Evolutionary conservation across 2,888 invertebrate species (phyloP).

Genomic region (Molanna angustata): DNA sequence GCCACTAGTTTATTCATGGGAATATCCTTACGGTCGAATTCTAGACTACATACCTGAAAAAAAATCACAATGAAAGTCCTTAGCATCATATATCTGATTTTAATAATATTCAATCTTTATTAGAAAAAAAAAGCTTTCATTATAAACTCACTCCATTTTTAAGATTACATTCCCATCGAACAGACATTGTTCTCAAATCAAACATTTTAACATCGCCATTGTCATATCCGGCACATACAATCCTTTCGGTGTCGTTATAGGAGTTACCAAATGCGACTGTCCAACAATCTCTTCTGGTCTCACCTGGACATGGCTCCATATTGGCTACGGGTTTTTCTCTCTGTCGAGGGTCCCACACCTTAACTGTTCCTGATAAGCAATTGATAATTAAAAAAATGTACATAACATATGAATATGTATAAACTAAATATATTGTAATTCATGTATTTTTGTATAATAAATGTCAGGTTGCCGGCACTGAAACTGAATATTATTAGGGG

Average conservation of each 20-base stretch:
- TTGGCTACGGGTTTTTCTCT: constrained; percentile 84
- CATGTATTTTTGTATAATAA: too few species aligned
- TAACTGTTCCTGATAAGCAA: constrained; percentile 67
- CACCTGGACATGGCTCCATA: constrained; percentile 74
- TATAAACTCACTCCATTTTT: constrained; percentile 80
- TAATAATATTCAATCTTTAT: too few species aligned
- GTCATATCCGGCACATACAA: constrained; percentile 90
- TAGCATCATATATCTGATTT: too few species aligned
- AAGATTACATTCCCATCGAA: constrained; percentile 88
- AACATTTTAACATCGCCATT: constrained; percentile 96
- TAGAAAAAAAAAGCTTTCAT: too few species aligned
- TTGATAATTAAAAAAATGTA: neutral
- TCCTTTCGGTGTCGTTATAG: constrained; percentile 79
- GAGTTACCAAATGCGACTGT: constrained; percentile 89
- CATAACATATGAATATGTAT: too few species aligned
- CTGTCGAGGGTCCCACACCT: constrained; percentile 94
- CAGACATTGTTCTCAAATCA: constrained; percentile 78
- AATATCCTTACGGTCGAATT: constrained; percentile 93
- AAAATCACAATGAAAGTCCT: too few species aligned
- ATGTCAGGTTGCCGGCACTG: too few species aligned
- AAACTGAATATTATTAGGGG: too few species aligned
- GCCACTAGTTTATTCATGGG: constrained; percentile 93
- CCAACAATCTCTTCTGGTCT: constrained; percentile 87
- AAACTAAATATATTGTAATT: too few species aligned
- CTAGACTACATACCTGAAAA: constrained; percentile 69